These are phyloP conservation scores for Tachystola acroxantha DNA, from an alignment of 2,888 invertebrate species.

Conservation along the genomic window DNA sequence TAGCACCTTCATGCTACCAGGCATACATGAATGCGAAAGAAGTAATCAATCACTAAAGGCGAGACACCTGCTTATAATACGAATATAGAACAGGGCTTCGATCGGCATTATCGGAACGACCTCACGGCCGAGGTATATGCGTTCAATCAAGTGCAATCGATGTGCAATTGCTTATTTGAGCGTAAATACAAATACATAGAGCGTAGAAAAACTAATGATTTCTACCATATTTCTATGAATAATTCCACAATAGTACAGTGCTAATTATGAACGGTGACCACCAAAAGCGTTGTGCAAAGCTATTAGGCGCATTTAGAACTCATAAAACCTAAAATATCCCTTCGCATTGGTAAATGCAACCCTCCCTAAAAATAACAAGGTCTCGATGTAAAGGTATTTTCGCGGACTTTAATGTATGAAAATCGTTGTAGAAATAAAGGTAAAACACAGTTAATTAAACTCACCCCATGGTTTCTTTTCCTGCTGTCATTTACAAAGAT, in stretches of 20 bases:
- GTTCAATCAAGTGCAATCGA: constrained; percentile 63
- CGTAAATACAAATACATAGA: constrained; percentile 28
- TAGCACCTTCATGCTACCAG: background rate
- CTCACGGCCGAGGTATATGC: constrained; percentile 52
- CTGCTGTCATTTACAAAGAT: constrained; percentile 85
- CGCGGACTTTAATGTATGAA: constrained; percentile 9
- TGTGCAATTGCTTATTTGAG: constrained; percentile 53
- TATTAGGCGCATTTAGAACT: background rate
- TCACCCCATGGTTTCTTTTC: constrained; percentile 90
- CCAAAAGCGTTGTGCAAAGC: background rate
- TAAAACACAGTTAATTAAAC: constrained; percentile 33
- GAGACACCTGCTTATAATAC: constrained; percentile 30
- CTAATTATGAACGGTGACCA: background rate
- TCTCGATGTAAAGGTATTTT: constrained; percentile 42
- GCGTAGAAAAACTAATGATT: too few species aligned
- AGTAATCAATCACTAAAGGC: background rate
- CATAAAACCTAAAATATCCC: constrained; percentile 61
- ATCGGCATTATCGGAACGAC: constrained; percentile 41
- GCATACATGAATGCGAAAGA: background rate
- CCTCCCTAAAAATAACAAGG: constrained; percentile 73
- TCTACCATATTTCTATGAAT: background rate
- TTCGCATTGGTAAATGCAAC: constrained; percentile 70
- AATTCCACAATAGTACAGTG: background rate
- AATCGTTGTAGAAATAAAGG: background rate
- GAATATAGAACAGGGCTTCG: constrained; percentile 28